Base-by-base conservation (phyloP, 2,113 vertebrate species). In the Platycercus adscitus region DNA sequence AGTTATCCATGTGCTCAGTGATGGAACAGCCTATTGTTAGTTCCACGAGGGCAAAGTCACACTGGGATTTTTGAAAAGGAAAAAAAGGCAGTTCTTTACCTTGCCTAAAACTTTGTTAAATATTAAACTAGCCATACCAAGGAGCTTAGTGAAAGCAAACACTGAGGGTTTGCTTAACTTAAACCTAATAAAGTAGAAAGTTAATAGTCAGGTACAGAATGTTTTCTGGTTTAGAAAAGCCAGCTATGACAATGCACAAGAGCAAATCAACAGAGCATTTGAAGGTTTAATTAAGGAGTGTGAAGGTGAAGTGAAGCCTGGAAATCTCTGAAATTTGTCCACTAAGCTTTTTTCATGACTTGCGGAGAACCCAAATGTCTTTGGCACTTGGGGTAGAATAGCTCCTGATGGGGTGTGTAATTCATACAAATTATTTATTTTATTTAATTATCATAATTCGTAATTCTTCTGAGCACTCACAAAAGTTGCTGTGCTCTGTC, bases 11-110 rank as follows among this genome's bases (percentile, higher is more conserved):
- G 92, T 95, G 91, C 88, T 96, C 81, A 96, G 95, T 49, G 9
- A 94, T 94, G 93, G 86, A 88, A 94, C 91, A 77, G 68, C 70
- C 90, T 91, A 97, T 97, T 97, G 95, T 97, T 97, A 81, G 84
- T 81, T 84, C 85, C 88, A 87, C 47, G 1, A 94, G 91, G 96
- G 91, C 96, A 92, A 89, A 97, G 96, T 92, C 96, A 96, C 89
- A 70, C 84, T 75, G 87, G 60, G 94, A 81, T 83, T 95, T 94
- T 87, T 56, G 35, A 72, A 63, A 49, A 55, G 60, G 17, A 58
- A 82, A 89, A 79, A 82, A 72, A 81, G 28, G 52, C 63, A 24
- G 21, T 86, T 91, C 95, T 94, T 92, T 91, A 75, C 81, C 72
- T 76, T 91, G 63, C 89, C 79, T 95, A n/a, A 93, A 93, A 88